Evolutionary conservation across 2,113 vertebrate genomes (phyloP).

Genomic region (Apodemus speciosus): DNA sequence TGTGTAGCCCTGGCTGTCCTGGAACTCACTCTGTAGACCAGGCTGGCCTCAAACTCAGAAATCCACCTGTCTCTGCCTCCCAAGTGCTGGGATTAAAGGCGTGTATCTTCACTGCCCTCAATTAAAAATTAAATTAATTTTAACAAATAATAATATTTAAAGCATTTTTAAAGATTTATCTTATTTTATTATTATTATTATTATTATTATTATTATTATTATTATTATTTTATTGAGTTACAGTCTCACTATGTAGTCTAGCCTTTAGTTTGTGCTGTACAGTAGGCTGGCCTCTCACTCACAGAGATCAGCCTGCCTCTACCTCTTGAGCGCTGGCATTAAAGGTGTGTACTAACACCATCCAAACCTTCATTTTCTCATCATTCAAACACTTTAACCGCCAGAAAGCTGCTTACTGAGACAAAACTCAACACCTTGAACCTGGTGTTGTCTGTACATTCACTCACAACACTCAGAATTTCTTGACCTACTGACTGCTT

Average conservation of each 20-base stretch:
- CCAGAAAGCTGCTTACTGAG: constrained; percentile 6
- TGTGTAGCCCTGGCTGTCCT: too few species aligned
- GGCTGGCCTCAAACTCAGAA: too few species aligned
- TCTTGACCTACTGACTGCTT: not conserved
- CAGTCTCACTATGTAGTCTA: not conserved
- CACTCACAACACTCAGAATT: not conserved
- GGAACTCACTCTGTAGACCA: too few species aligned
- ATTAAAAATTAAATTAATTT: not conserved
- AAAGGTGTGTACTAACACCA: not conserved
- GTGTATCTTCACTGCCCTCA: too few species aligned
- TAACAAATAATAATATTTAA: not conserved
- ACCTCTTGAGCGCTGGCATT: not conserved
- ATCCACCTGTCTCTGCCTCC: too few species aligned
- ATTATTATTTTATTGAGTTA: not conserved
- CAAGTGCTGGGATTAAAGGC: too few species aligned
- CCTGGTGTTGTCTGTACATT: not conserved
- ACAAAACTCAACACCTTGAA: not conserved
- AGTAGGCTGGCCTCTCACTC: not conserved
- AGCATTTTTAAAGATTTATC: not conserved
- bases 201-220: too few species aligned
- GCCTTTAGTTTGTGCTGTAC: not conserved
- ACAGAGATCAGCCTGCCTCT: not conserved
- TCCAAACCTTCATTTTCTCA: not conserved
- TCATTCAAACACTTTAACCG: not conserved
- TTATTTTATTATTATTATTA: not conserved